phyloP scores from a whole-genome alignment of 1,140 invertebrate species.

The Pomacea maculata region DNA sequence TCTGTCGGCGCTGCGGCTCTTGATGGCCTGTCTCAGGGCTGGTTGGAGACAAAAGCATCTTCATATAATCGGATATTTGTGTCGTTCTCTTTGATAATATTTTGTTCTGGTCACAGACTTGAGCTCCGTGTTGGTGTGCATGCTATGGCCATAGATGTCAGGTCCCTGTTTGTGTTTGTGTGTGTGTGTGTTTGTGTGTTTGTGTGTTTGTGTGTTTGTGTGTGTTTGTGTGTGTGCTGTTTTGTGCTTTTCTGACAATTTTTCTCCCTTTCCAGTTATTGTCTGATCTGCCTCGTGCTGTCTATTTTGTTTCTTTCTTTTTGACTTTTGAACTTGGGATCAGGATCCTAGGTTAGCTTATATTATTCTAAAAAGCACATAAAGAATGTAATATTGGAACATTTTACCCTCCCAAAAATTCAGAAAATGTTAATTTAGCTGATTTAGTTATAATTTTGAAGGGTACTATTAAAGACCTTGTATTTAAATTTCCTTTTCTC shows the following conservation, averaged over 20 bases:
- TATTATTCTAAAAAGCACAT: not conserved
- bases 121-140: not conserved
- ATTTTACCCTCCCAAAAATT: not conserved
- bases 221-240: too few relatives aligned
- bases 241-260: too few relatives aligned
- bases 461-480: too few relatives aligned
- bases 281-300: not conserved
- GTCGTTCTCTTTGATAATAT: not conserved
- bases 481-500: too few relatives aligned
- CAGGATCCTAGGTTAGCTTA: not conserved
- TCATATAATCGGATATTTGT: not conserved
- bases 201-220: not conserved
- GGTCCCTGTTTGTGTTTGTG: not conserved
- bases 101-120: not conserved
- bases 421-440: too few relatives aligned
- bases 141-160: not conserved
- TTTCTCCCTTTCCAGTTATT: not conserved
- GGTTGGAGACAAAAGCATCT: not conserved
- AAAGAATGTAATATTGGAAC: not conserved
- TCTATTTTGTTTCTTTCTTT: not conserved
- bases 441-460: too few relatives aligned
- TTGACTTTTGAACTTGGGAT: not conserved
- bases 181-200: not conserved
- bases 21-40: constrained; percentile 23
- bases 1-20: constrained; percentile 11